Evolutionary conservation across 2,113 vertebrate genomes (phyloP).

Genomic region (Grallaria varia): DNA sequence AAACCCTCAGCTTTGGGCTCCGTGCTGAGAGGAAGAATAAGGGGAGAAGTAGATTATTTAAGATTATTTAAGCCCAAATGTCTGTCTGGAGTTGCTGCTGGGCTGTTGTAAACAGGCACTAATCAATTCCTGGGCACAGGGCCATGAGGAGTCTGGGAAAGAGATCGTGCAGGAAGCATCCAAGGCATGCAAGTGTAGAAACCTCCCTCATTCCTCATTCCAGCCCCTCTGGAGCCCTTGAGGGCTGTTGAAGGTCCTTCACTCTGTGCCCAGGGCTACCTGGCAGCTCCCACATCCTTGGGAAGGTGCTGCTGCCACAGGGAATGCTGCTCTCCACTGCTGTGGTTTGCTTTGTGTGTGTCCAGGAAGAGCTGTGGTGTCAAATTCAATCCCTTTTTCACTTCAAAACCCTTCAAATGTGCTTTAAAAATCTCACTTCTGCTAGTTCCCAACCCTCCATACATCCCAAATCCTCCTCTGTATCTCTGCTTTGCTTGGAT

Average conservation of each 20-base stretch:
- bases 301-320: neutral
- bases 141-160: neutral
- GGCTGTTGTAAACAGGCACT: neutral
- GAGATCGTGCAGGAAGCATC: neutral
- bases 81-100: neutral
- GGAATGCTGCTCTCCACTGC: rapidly evolving
- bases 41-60: neutral
- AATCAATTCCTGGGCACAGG: neutral
- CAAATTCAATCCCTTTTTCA: neutral
- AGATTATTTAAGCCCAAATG: neutral
- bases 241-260: neutral
- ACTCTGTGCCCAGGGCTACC: neutral
- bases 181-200: neutral
- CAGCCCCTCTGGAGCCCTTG: neutral
- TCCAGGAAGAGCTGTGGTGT: neutral
- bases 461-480: neutral
- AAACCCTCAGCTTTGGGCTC: neutral
- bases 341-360: neutral
- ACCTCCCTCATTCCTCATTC: neutral
- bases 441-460: neutral
- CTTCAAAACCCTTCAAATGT: neutral
- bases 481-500: neutral
- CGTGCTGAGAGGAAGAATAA: rapidly evolving
- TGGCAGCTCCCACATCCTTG: neutral
- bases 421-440: neutral